Percentiles rank a stretch among this genome's conserved stretches.
Evolutionary conservation across 2,888 invertebrate species (phyloP).

Genomic region (Drosophila siamana): DNA sequence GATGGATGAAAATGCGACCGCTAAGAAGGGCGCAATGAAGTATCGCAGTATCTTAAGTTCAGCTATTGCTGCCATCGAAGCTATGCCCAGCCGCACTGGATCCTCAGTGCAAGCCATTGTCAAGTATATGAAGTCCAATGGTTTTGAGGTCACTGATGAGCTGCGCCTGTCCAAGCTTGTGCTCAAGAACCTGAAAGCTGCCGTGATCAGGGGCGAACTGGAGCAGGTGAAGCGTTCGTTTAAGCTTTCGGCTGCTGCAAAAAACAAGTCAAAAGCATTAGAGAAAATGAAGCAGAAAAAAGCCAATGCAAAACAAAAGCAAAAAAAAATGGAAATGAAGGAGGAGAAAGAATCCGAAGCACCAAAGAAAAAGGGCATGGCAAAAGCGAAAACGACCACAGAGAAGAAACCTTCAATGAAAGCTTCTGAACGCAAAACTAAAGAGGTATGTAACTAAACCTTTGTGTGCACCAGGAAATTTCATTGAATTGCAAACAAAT

Average conservation of each 20-base stretch:
- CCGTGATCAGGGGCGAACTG: not conserved
- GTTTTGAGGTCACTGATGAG: not conserved
- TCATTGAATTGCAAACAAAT: not conserved
- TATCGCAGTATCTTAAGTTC: not conserved
- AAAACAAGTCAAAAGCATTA: not conserved
- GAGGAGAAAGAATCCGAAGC: not conserved
- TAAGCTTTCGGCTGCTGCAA: conserved; percentile 4
- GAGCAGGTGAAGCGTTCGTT: conserved; percentile 7
- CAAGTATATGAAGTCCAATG: conserved; percentile 10
- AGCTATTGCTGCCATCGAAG: not conserved
- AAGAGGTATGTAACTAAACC: not conserved
- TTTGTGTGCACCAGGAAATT: not conserved
- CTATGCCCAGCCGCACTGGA: not conserved
- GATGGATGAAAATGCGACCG: conserved; percentile 3
- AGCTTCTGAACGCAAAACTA: conserved; percentile 8
- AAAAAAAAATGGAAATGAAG: not conserved
- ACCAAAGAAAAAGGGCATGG: not conserved
- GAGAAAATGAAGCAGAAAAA: conserved; percentile 3
- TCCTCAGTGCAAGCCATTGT: conserved; percentile 11
- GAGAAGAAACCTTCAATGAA: not conserved
- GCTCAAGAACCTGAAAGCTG: conserved; percentile 1
- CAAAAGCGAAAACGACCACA: not conserved
- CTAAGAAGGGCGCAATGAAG: not conserved
- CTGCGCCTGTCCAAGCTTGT: not conserved
- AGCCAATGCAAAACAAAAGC: not conserved